Evolutionary conservation across 2,888 invertebrate genomes (phyloP), one percentile per base, ranked within the genome.

Genomic region (Drosophila basisetae): DNA sequence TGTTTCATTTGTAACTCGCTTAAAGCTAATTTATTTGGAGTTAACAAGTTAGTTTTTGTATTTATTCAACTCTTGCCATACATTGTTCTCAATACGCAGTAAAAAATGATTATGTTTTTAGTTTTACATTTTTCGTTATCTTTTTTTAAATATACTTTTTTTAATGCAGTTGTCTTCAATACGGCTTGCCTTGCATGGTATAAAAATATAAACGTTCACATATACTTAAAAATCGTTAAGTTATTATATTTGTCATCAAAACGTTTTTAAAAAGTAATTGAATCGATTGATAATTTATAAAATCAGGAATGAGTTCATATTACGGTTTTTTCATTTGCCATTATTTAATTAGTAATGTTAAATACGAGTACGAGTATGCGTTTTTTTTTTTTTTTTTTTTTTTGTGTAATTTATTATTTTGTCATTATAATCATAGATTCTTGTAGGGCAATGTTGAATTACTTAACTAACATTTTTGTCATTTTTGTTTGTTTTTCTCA

Each of bases 171-270:
- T 78, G 35, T 80, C 54, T 84, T 83, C 69, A 71, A 69, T 71
- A 59, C 73, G 68, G 68, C 72, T 79, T 82, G 87, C 76, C 78
- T 87, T 76, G 76, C 82, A 83, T 91, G 89, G 84, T 88, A 82
- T 89, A 89, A 80, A 88, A 91, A 91, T 90, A 89, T 88, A 90
- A 90, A 88, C 84, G 85, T 83, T 86, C 78, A 81, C 84, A 89
- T 89, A 73, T 85, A 78, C 78, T 78, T 86, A 81, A 84, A 84
- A 86, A 88, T 77, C 73, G 70, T 85, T 78, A 73, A 78, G 76
- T 78, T 73, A 63, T 84, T 64, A 74, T 67, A 63, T 78, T 75
- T 73, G n/a, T 63, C 55, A 60, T 79, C 73, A 77, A 68, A 76
- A 76, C 31, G 66, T 71, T 66, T 64, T 69, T 60, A 49, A 68